phyloP scores from a whole-genome alignment of 2,113 vertebrate species.

The Prunella himalayana region DNA sequence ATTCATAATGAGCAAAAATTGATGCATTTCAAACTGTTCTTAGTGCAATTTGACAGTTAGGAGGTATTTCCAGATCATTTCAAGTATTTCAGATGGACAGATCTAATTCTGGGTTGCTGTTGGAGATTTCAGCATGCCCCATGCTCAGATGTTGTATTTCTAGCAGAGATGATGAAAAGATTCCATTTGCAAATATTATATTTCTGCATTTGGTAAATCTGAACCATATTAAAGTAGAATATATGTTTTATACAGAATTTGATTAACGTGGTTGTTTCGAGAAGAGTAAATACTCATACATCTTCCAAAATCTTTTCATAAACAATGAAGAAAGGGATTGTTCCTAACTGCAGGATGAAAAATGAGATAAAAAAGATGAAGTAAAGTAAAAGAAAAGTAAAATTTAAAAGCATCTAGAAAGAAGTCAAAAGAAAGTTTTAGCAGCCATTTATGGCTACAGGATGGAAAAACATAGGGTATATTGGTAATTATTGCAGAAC shows the following conservation, averaged over 20 bases:
- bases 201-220: not conserved
- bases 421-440: not conserved
- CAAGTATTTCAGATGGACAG: not conserved
- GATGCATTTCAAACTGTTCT: not conserved
- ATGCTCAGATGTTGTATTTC: not conserved
- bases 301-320: not conserved
- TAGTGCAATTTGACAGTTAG: not conserved
- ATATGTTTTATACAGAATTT: not conserved
- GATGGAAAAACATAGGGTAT: not conserved
- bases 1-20: not conserved
- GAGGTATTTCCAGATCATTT: not conserved
- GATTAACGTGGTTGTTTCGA: not conserved
- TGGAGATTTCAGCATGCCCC: not conserved
- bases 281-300: not conserved
- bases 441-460: not conserved
- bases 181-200: not conserved
- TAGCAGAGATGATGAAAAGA: not conserved
- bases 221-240: not conserved
- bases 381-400: not conserved
- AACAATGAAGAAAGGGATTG: not conserved
- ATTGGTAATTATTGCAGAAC: not conserved
- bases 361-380: not conserved
- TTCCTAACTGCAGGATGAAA: not conserved
- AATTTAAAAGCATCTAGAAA: not conserved
- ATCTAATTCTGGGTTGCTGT: not conserved